Conservation (phyloP, 1,140 invertebrate genomes). For the Sarcophaga peregrina region DNA sequence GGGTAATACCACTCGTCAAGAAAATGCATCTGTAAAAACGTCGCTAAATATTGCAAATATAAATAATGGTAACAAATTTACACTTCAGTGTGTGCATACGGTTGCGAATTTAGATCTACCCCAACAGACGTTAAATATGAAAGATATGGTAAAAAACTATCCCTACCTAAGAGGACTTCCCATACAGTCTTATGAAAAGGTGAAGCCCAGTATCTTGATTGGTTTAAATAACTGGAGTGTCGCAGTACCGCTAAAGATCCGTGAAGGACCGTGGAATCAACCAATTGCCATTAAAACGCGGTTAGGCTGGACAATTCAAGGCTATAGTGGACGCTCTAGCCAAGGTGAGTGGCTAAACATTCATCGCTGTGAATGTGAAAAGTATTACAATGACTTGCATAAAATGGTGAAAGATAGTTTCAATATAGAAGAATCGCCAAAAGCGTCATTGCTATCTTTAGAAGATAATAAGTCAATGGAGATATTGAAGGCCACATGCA, state of each 20-base stretch:
- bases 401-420: background rate
- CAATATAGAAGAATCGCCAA: background rate
- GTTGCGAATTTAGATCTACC: background rate
- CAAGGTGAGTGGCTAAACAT: background rate
- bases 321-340: background rate
- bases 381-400: background rate
- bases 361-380: constrained; percentile 10
- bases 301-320: background rate
- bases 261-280: constrained; percentile 3
- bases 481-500: background rate
- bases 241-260: constrained; percentile 28
- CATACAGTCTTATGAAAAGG: background rate
- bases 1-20: background rate
- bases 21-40: background rate
- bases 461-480: background rate
- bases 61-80: background rate
- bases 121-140: background rate
- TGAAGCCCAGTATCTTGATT: constrained; percentile 14
- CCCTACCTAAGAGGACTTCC: background rate
- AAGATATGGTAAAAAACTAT: background rate
- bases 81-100: background rate
- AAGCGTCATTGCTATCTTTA: background rate
- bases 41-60: background rate
- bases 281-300: constrained; percentile 31
- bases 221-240: constrained; percentile 33